Percentiles rank a stretch among this genome's conserved stretches.
These are phyloP conservation scores for Hydrochoerus hydrochaeris DNA, from an alignment of 2,113 vertebrate species.

Conservation along the genomic window DNA sequence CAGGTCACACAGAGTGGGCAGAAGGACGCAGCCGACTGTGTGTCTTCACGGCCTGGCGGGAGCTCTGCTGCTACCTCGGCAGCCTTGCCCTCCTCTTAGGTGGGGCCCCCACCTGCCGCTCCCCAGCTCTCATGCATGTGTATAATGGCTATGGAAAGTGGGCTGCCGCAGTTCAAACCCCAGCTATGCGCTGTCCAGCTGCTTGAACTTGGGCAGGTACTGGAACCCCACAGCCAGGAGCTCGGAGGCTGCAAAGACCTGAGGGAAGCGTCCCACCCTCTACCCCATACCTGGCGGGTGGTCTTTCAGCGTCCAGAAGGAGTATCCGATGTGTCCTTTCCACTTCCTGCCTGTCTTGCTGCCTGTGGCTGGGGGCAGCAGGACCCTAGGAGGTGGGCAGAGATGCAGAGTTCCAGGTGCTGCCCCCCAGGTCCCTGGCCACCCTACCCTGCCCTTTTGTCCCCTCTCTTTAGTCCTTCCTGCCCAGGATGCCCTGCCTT, in stretches of 20 bases:
- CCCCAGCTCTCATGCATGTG: neutral
- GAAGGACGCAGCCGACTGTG: neutral
- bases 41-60: accelerated
- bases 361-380: neutral
- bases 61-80: accelerated
- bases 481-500: neutral
- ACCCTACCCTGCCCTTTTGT: no score
- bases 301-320: no score
- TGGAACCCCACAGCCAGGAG: neutral
- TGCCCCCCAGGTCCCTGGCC: neutral
- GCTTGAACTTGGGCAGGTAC: neutral
- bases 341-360: neutral
- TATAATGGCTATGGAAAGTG: neutral
- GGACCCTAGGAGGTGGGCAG: neutral
- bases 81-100: neutral
- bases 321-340: neutral
- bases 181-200: neutral
- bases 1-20: neutral
- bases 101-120: no score
- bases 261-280: accelerated
- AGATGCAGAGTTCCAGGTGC: neutral
- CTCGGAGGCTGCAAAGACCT: neutral
- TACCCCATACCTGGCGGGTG: neutral
- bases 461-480: no score
- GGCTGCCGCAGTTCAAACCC: neutral